Evolutionary conservation across 1,140 invertebrate genomes (phyloP).

Genomic region (Eupeodes corollae): DNA sequence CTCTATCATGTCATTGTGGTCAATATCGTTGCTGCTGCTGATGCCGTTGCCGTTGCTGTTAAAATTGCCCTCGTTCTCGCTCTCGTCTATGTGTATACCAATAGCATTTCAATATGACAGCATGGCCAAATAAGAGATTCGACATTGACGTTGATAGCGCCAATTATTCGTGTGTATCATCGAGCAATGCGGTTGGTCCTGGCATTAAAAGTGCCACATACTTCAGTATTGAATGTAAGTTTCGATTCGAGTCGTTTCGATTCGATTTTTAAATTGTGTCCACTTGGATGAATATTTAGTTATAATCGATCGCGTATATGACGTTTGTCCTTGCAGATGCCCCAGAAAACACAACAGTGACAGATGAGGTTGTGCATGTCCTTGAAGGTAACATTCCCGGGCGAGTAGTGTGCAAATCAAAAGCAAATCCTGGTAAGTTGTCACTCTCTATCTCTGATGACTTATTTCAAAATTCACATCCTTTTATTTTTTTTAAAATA

Average conservation of each 20-base stretch:
- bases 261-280: no score
- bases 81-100: no score
- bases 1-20: not conserved
- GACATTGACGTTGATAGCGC: slow-evolving; percentile 65
- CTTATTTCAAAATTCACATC: no score
- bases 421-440: slow-evolving; percentile 52
- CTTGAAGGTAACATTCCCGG: slow-evolving; percentile 63
- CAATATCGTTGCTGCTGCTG: not conserved
- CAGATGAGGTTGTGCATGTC: slow-evolving; percentile 57
- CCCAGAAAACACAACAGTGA: slow-evolving; percentile 71
- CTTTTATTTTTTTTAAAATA: no score
- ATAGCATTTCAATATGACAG: slow-evolving; percentile 55
- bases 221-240: slow-evolving; percentile 82
- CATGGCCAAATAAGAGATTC: slow-evolving; percentile 65
- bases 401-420: slow-evolving; percentile 63
- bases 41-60: no score
- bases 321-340: slow-evolving; percentile 50
- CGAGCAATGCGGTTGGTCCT: slow-evolving; percentile 54
- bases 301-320: slow-evolving; percentile 3
- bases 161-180: slow-evolving; percentile 74
- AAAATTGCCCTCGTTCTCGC: no score
- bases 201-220: slow-evolving; percentile 68
- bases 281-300: not conserved
- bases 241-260: not conserved
- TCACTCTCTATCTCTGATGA: not conserved